Evolutionary conservation across 1,140 invertebrate species (phyloP), one percentile per base, ranked within the genome.

Genomic region (Aphidius gifuensis): DNA sequence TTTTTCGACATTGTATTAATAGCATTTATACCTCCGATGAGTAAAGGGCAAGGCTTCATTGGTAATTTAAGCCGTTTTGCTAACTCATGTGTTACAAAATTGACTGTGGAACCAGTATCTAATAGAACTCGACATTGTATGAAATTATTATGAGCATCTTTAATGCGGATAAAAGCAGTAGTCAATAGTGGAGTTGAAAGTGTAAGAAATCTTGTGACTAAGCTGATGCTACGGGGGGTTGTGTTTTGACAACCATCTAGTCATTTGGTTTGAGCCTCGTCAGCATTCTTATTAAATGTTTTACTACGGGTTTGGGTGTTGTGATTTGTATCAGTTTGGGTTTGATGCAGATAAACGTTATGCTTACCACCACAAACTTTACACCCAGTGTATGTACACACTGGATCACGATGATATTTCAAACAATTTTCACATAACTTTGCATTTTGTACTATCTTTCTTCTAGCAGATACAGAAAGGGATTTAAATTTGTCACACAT

Each of bases 81-180:
- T 51, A 62, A 66, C 21, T 60, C 63, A 6, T 47, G 21, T 5
- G 6, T 62, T 8, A 50, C 46, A 40, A 62, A 62, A 49, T 55
- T 55, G 9, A 47, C 40, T 7, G 44, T 39, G 1, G 38, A 51
- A 5, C 9, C 32, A 42, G 53, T 56, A 4, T 62, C 45, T 16
- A 47, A 40, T 8, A 62, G 32, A 9, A 16, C 54, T 11, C 44
- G 45, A 56, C 63, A 40, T 44, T 57, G 55, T 5, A 57, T 32
- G 4, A 23, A 42, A 6, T 44, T n/a, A 46, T 57, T 9, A 16
- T 57, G 11, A 45, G 44, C 45, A 23, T 57, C 44, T 5, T 21
- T n/a, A 7, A 57, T 21, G 42, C 45, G 9, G 42, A 57, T 57
- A 21, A 57, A 45, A 5, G 55, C 55, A 4, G 55, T 57, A 23